Evolutionary conservation across 2,113 vertebrate species (phyloP).

Genomic region (Colossoma macropomum): DNA sequence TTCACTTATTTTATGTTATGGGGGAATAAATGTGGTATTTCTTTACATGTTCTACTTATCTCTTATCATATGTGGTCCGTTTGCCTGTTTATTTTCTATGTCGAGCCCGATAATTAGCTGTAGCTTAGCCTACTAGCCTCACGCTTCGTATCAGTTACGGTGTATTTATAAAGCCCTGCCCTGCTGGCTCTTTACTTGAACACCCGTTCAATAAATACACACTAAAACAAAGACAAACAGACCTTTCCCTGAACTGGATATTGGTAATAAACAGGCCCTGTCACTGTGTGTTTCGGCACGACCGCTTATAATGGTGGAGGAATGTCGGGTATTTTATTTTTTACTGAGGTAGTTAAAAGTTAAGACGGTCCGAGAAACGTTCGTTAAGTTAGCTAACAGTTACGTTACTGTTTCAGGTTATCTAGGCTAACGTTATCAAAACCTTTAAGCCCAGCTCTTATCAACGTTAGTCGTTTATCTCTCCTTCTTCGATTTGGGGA

Average conservation of each 20-base stretch:
- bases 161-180: conserved; percentile 23
- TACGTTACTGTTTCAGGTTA: no score
- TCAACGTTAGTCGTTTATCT: background rate
- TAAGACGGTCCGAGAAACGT: background rate
- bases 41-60: background rate
- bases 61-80: background rate
- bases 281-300: background rate
- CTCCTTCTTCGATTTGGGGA: background rate
- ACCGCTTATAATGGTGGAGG: background rate
- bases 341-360: conserved; percentile 5
- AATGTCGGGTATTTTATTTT: background rate
- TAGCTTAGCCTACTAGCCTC: conserved; percentile 1
- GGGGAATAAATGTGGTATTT: no score
- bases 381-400: no score
- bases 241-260: background rate
- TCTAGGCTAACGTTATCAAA: background rate
- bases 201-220: background rate
- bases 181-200: background rate
- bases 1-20: background rate
- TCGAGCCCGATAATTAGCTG: background rate
- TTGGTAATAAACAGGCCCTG: background rate
- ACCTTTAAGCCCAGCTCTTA: background rate
- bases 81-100: background rate
- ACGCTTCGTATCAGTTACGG: conserved; percentile 18
- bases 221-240: background rate